These are phyloP conservation scores for Diploptera punctata DNA, from an alignment of 2,888 invertebrate species.

Conservation along the genomic window DNA sequence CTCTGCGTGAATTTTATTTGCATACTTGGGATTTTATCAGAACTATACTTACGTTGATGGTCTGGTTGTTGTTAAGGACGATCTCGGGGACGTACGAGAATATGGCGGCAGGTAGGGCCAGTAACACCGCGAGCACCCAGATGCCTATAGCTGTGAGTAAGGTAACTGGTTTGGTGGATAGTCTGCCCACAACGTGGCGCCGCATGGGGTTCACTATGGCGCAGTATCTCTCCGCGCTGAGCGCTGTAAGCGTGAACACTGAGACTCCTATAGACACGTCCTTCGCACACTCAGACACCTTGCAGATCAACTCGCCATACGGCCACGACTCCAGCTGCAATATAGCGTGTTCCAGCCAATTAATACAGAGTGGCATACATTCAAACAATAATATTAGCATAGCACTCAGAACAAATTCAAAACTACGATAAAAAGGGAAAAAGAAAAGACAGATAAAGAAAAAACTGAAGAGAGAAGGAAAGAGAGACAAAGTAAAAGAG, in stretches of 20 bases:
- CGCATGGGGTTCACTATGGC: slow-evolving; percentile 88
- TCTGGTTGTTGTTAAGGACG: slow-evolving; percentile 63
- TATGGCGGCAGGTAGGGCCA: slow-evolving; percentile 81
- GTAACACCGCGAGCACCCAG: slow-evolving; percentile 78
- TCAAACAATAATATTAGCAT: too few species aligned
- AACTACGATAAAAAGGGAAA: too few species aligned
- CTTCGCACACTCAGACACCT: slow-evolving; percentile 81
- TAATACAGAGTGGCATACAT: too few species aligned
- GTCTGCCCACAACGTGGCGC: slow-evolving; percentile 55
- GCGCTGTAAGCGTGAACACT: slow-evolving; percentile 85
- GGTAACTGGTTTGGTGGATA: slow-evolving; percentile 58
- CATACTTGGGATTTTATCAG: too few species aligned
- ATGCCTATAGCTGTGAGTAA: slow-evolving; percentile 74
- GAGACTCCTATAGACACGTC: slow-evolving; percentile 89
- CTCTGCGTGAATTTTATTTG: too few species aligned
- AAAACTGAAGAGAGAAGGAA: too few species aligned
- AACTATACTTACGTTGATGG: slow-evolving; percentile 63
- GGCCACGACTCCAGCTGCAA: slow-evolving; percentile 70
- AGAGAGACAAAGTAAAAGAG: too few species aligned
- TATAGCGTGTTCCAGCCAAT: background rate
- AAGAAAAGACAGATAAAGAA: too few species aligned
- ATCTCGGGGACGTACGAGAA: slow-evolving; percentile 69
- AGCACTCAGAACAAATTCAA: too few species aligned
- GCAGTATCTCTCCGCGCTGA: slow-evolving; percentile 73
- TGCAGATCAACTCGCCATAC: slow-evolving; percentile 72